These are phyloP conservation scores for Parnassius orleans DNA, from an alignment of 2,888 invertebrate species.

Conservation along the genomic window DNA sequence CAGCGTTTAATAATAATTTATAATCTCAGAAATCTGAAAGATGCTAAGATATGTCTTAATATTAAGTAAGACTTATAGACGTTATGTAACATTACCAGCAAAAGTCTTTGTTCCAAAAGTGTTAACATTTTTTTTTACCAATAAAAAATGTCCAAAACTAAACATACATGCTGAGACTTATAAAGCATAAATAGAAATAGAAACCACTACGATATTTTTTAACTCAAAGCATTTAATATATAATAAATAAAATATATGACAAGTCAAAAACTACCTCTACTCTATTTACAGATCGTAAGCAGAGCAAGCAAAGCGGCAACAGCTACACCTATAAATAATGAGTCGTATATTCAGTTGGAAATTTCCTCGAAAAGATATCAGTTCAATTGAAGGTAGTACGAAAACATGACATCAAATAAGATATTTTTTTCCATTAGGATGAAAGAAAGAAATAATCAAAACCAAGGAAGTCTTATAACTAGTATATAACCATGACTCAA, in stretches of 20 bases:
- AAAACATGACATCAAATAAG: background rate
- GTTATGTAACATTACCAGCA: conserved; percentile 18
- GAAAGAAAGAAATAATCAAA: background rate
- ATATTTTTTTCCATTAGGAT: background rate
- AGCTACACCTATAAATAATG: background rate
- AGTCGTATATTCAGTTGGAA: background rate
- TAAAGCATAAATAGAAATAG: too few relatives aligned
- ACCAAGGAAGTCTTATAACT: too few relatives aligned
- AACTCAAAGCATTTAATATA: too few relatives aligned
- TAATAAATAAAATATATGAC: too few relatives aligned
- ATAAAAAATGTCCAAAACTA: too few relatives aligned
- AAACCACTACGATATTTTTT: too few relatives aligned
- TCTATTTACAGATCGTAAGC: background rate
- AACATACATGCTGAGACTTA: too few relatives aligned
- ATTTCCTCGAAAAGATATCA: background rate
- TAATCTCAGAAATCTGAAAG: too few relatives aligned
- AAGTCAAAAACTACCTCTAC: too few relatives aligned
- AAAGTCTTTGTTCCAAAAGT: conserved; percentile 15
- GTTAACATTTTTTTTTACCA: background rate
- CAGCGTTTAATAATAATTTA: background rate
- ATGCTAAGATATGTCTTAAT: background rate
- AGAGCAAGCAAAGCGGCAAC: background rate
- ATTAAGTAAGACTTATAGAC: background rate
- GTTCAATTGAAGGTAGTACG: background rate
- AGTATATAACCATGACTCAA: too few relatives aligned